A percentile compares a stretch with the other conserved stretches of the same genome.
These are phyloP conservation scores for Sepioteuthis lessoniana DNA, from an alignment of 2,888 invertebrate genomes.

Conservation along the genomic window DNA sequence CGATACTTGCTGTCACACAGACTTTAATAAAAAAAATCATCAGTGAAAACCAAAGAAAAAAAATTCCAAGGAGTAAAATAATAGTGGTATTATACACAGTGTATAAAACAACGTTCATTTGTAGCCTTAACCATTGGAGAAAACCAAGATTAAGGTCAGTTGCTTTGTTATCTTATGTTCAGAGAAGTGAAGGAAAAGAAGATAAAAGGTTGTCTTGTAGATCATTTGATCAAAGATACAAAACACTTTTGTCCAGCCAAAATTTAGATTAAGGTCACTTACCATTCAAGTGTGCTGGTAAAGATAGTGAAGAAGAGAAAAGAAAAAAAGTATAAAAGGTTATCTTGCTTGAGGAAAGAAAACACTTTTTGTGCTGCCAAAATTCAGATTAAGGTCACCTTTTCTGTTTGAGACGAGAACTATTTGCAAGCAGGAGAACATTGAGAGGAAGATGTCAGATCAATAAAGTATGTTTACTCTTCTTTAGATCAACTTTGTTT, in stretches of 20 bases:
- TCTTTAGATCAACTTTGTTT: not conserved
- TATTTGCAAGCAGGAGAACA: not conserved
- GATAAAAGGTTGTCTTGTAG: not conserved
- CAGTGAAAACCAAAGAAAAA: too few species aligned
- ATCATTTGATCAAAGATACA: not conserved
- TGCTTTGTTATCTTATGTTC: not conserved
- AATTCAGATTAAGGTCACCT: not conserved
- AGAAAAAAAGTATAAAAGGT: not conserved
- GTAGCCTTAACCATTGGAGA: not conserved
- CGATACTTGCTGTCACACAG: too few species aligned
- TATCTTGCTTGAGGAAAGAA: not conserved
- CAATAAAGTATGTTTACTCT: not conserved
- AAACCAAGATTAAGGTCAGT: not conserved
- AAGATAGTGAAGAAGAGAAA: not conserved
- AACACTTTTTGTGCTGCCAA: not conserved
- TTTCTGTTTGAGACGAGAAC: not conserved
- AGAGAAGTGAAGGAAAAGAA: not conserved
- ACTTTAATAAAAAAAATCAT: too few species aligned
- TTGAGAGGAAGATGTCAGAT: not conserved
- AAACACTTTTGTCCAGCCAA: conserved; percentile 6
- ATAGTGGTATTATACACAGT: not conserved
- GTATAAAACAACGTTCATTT: not conserved
- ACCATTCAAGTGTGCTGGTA: not conserved
- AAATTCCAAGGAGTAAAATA: too few species aligned
- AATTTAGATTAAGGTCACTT: conserved; percentile 8